Percentiles rank a stretch among this genome's conserved stretches.
Evolutionary conservation across 2,113 vertebrate species (phyloP).

Genomic region (Grammomys dolichurus): DNA sequence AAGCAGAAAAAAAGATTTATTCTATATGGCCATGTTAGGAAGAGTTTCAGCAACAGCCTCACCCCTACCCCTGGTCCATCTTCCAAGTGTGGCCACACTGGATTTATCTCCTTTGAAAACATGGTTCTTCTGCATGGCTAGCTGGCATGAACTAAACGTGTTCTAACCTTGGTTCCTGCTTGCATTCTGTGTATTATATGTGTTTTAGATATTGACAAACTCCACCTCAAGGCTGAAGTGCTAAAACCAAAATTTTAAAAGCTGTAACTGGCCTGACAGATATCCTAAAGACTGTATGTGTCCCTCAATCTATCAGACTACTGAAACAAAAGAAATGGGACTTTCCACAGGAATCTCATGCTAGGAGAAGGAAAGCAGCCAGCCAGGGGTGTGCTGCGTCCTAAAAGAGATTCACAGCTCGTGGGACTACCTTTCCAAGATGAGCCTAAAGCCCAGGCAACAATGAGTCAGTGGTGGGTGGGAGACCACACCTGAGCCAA

Average conservation of each 20-base stretch:
- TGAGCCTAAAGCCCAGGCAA: not conserved
- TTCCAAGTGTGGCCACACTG: not conserved
- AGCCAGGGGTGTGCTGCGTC: not conserved
- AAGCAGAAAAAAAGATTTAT: not conserved
- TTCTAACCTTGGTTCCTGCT: not conserved
- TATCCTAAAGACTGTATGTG: too few relatives aligned
- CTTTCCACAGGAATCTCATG: not conserved
- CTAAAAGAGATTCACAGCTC: not conserved
- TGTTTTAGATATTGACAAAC: not conserved
- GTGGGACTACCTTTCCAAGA: not conserved
- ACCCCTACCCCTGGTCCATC: too few relatives aligned
- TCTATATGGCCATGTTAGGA: not conserved
- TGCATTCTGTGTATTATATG: not conserved
- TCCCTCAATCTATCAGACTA: not conserved
- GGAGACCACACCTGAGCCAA: not conserved
- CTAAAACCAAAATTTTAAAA: not conserved
- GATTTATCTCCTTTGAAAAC: not conserved
- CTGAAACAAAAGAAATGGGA: not conserved
- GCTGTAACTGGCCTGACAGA: not conserved
- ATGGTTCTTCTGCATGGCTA: not conserved
- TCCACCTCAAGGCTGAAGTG: not conserved
- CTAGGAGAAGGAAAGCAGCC: not conserved
- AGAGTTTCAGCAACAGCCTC: not conserved
- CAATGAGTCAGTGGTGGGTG: not conserved
- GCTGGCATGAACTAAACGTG: not conserved